Evolutionary conservation across 2,797 vertebrate genomes (phyloP).

Genomic region (Balearica regulorum): DNA sequence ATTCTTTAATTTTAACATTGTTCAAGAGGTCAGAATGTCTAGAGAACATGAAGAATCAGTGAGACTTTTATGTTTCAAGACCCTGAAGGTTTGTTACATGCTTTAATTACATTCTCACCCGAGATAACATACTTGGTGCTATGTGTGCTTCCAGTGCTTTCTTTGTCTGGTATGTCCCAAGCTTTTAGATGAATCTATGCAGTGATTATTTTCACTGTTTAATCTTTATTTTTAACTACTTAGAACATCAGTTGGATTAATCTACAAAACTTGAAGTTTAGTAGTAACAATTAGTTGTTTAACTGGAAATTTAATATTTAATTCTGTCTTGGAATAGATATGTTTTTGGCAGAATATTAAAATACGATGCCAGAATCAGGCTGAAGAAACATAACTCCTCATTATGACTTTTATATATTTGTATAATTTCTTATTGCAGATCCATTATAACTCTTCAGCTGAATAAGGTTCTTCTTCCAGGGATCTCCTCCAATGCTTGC

Average conservation of each 20-base stretch:
- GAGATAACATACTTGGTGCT: neutral
- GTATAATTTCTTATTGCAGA: neutral
- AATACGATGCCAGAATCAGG: neutral
- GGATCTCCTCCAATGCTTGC: neutral
- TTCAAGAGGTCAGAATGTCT: neutral
- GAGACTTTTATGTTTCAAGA: neutral
- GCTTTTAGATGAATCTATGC: neutral
- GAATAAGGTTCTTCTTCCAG: neutral
- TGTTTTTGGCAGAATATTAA: neutral
- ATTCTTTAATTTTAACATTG: neutral
- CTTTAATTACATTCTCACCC: neutral
- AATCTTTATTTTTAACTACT: neutral
- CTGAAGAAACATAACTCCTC: neutral
- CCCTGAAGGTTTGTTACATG: neutral
- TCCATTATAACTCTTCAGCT: neutral
- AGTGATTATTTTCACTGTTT: neutral
- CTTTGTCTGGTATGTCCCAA: neutral
- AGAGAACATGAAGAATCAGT: neutral
- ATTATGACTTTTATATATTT: neutral
- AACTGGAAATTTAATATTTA: neutral
- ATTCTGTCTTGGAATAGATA: neutral
- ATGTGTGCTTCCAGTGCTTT: rapidly evolving
- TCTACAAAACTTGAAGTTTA: neutral
- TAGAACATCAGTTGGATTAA: neutral
- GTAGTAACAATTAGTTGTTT: neutral